Evolutionary conservation across 1,140 invertebrate genomes (phyloP).

Genomic region (Chionoecetes opilio): DNA sequence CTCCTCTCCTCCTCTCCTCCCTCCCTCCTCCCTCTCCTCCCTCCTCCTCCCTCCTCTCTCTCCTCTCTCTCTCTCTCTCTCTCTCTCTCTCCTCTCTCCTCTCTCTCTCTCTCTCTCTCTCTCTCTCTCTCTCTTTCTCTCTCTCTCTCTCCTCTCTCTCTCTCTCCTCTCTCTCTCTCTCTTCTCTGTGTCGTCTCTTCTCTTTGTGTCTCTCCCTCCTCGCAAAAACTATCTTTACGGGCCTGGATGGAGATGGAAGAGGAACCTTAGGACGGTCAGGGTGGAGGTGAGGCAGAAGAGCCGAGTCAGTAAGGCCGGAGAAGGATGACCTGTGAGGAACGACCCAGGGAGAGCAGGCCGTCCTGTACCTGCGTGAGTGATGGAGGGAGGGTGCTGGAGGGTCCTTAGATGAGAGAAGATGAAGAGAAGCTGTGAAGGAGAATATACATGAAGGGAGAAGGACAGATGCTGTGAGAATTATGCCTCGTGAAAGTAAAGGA

Average conservation of each 20-base stretch:
- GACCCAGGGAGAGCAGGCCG: background rate
- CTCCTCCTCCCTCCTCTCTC: background rate
- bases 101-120: no score
- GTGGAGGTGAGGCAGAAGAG: background rate
- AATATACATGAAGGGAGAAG: background rate
- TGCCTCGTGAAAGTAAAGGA: background rate
- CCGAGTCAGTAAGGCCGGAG: background rate
- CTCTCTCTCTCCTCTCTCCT: no score
- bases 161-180: background rate
- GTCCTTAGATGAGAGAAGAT: background rate
- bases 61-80: no score
- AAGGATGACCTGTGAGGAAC: constrained; percentile 15
- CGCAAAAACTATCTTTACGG: constrained; percentile 43
- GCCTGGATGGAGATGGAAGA: constrained; percentile 15
- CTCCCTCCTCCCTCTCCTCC: background rate
- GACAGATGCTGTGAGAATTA: constrained; percentile 1
- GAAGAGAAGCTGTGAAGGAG: background rate
- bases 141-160: background rate
- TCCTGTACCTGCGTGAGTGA: background rate
- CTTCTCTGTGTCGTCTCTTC: background rate
- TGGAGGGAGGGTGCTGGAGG: background rate
- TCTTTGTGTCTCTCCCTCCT: background rate
- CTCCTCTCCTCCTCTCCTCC: background rate
- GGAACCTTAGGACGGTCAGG: background rate
- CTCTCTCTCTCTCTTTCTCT: constrained; percentile 7